These are phyloP conservation scores for Rhynchotus rufescens DNA, from an alignment of 2,797 vertebrate species.

Conservation along the genomic window DNA sequence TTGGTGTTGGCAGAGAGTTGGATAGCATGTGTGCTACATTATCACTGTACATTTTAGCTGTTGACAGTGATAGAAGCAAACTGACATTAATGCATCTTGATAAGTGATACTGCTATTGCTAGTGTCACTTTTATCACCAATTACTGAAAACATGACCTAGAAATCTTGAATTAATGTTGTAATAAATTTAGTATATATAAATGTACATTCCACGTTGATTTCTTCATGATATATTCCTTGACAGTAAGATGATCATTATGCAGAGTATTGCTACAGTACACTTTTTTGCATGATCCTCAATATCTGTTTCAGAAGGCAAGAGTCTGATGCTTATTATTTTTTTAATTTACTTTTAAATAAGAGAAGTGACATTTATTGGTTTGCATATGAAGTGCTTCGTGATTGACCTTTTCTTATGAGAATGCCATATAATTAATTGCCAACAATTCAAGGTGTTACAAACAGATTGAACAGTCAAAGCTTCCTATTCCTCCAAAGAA, in stretches of 20 bases:
- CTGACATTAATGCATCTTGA: slow-evolving; percentile 31
- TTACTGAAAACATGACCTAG: neutral
- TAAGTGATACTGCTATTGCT: slow-evolving; percentile 36
- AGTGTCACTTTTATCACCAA: slow-evolving; percentile 42
- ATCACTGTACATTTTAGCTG: slow-evolving; percentile 31
- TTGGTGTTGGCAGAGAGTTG: slow-evolving; percentile 20
- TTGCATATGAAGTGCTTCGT: neutral
- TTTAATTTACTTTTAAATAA: neutral
- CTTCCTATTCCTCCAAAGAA: neutral
- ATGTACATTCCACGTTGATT: neutral
- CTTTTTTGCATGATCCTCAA: neutral
- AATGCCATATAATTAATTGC: neutral
- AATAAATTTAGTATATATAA: slow-evolving; percentile 38
- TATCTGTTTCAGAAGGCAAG: slow-evolving; percentile 5
- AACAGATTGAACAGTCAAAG: neutral
- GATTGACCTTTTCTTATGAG: neutral
- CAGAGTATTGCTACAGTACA: neutral
- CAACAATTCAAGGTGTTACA: neutral
- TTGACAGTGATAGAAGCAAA: slow-evolving; percentile 46
- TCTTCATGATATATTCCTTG: neutral
- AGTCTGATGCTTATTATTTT: neutral
- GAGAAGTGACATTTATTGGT: neutral
- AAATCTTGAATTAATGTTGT: slow-evolving; percentile 27
- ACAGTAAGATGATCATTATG: neutral
- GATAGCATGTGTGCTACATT: slow-evolving; percentile 27